A percentile compares a stretch with the other conserved stretches of the same genome.
Conservation (phyloP, 2,797 vertebrate genomes). For the Centroberyx gerrardi region DNA sequence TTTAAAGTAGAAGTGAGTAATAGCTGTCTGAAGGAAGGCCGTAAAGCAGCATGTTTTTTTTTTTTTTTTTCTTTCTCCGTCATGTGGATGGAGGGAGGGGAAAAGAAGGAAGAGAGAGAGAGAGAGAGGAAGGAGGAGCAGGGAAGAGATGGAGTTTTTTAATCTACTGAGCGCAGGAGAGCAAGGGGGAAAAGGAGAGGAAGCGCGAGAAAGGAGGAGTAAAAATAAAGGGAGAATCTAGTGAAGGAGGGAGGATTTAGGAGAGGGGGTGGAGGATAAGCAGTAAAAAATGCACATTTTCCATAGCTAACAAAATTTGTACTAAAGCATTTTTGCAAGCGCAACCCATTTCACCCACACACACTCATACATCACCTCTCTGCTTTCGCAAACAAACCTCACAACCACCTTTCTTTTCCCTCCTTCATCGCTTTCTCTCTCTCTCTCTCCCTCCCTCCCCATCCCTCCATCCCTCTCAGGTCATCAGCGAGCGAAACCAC, state of each 20-base stretch:
- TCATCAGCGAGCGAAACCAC: slow-evolving; percentile 97
- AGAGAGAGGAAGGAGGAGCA: slow-evolving; percentile 77
- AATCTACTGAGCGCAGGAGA: slow-evolving; percentile 86
- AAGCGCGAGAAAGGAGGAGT: slow-evolving; percentile 24
- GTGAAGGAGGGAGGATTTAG: slow-evolving; percentile 49
- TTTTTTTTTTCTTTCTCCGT: slow-evolving; percentile 80
- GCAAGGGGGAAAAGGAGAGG: slow-evolving; percentile 41
- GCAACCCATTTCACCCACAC: slow-evolving; percentile 60
- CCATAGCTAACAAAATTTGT: slow-evolving; percentile 70
- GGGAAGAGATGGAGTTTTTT: slow-evolving; percentile 89
- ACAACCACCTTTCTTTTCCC: slow-evolving; percentile 52
- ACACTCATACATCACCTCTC: slow-evolving; percentile 69
- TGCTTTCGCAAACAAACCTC: slow-evolving; percentile 76
- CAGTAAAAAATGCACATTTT: slow-evolving; percentile 74
- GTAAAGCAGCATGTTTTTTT: slow-evolving; percentile 88
- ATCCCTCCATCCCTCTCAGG: slow-evolving; percentile 89
- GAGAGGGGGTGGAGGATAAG: slow-evolving; percentile 60
- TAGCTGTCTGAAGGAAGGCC: slow-evolving; percentile 93
- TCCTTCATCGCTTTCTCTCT: slow-evolving; percentile 42
- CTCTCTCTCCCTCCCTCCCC: slow-evolving; percentile 41
- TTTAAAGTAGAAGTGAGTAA: slow-evolving; percentile 99
- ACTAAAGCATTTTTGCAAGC: slow-evolving; percentile 74
- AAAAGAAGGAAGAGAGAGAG: slow-evolving; percentile 67
- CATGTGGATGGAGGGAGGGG: slow-evolving; percentile 84
- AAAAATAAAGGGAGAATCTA: slow-evolving; percentile 15